Base-by-base conservation (phyloP, 2,113 vertebrate genomes). In the Menidia beryllina region DNA sequence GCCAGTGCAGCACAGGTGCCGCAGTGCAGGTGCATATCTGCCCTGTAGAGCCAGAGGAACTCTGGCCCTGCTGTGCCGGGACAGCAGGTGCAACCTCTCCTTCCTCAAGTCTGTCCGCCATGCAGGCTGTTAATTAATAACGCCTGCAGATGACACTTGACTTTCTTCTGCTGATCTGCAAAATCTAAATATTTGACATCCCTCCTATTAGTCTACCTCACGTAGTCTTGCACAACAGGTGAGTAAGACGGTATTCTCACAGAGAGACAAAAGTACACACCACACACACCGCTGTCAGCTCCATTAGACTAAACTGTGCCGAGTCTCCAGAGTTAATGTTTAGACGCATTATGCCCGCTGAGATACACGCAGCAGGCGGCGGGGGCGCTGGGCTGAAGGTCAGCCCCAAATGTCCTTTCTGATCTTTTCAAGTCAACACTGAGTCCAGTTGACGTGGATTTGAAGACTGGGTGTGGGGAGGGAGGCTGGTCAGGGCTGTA, bases 261-360 rank as follows among this genome's bases (percentile, higher is more conserved):
- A 58, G 15, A 61, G 27, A 59, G 47, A 27, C 61, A 65, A 58
- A 30, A 53, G 62, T 21, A 59, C 61, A 77, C 55, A 73, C 21
- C 24, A 54, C 49, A 84, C 64, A 77, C 60, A 64, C 62, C 48
- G 24, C 10, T 15, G 66, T 25, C 48, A 38, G 48, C 45, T 72
- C 60, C 73, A 85, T 88, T 89, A 89, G 87, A 90, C 90, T 86
- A 87, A 89, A 84, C 79, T 83, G 82, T 83, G 77, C 71, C 69
- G 80, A 25, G 60, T 68, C 78, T 60, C 21, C 20, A 71, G 75
- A 86, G 92, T 91, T 93, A 93, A 93, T 93, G 89, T 92, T 91
- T 92, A 93, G 85, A 88, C 87, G 71, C 69, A 67, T 76, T 82
- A 66, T 59, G 84, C 68, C 69, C 80, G 82, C 75, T 72, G 81